These are phyloP conservation scores for Hyposoter didymator DNA, from an alignment of 2,888 invertebrate species.

Conservation along the genomic window DNA sequence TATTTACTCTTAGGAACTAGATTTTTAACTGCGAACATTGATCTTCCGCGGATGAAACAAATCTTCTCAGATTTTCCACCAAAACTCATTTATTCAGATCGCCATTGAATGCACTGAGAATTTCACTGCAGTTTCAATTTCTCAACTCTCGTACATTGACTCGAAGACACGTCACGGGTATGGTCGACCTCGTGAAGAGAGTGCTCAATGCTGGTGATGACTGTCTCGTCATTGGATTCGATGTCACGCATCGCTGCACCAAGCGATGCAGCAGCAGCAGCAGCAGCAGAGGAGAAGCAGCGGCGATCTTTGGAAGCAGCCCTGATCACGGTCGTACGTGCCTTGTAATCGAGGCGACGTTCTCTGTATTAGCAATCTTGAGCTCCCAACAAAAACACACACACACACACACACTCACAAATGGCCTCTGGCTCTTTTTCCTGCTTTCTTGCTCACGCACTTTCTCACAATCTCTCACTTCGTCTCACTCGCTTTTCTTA, in stretches of 20 bases:
- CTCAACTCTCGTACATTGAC: not conserved
- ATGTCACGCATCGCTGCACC: conserved; percentile 44
- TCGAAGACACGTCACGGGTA: not conserved
- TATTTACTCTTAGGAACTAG: too few species aligned
- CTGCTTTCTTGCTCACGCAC: conserved; percentile 44
- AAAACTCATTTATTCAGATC: not conserved
- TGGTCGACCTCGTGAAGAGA: conserved; percentile 33
- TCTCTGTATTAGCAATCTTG: conserved; percentile 22
- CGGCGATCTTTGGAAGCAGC: conserved; percentile 74
- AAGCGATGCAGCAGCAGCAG: conserved; percentile 49
- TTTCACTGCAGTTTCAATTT: not conserved
- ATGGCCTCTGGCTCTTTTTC: conserved; percentile 20
- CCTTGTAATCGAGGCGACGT: conserved; percentile 75
- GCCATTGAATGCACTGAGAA: not conserved
- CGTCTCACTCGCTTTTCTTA: conserved; percentile 59
- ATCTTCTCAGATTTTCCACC: not conserved
- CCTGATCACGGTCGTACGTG: conserved; percentile 75
- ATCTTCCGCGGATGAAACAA: not conserved
- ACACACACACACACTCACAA: not conserved
- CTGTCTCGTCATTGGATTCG: conserved; percentile 20
- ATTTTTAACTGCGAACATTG: too few species aligned
- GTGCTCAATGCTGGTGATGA: conserved; percentile 30
- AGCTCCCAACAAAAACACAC: conserved; percentile 32
- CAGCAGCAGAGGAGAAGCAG: conserved; percentile 60
- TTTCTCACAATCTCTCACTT: conserved; percentile 51